Base-by-base conservation (phyloP, 2,888 invertebrate species). In the Ochropleura leucogaster region DNA sequence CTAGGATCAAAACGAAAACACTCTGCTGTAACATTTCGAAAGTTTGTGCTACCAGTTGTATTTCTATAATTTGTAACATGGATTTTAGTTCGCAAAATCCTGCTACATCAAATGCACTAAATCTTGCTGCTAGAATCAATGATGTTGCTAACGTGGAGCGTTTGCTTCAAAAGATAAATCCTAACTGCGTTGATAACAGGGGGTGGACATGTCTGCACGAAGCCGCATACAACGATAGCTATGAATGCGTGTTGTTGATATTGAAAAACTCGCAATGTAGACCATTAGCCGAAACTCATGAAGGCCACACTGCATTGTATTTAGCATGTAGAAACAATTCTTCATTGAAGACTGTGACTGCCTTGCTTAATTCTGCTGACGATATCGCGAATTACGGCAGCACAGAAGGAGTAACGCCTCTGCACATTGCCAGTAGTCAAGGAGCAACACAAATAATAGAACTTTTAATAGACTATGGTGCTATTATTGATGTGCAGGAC, bases 191-290 rank as follows among this genome's bases (percentile, higher is more conserved):
- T 10, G 97, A 97, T 84, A 96, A 97, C 77, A 92, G 97, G 87
- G 97, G 97, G 9, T 97, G 97, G 96, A 97, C 97, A 0, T 95
- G 96, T 72, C 90, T 97, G 3, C 97, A 97, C 68, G 97, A 97
- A 91, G 97, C 97, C 3, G 96, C 97, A 1, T 93, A 93, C 16
- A 90, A 89, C 59, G 95, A 96, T 79, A 94, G 94, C 75, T 94
- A 93, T 68, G 93, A 96, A 76, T 91, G 95, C 68, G 80, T 96
- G 49, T 65, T 89, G 72, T 78, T 94, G 7, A 95, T 96, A 77
- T 82, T 96, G 82, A 91, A 93, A 59, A 92, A 94, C 70, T 90
- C 90, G 14, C 89, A 89, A 63, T 94, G 94, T 71, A 88, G 95
- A 77, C 92, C 92, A 8, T 81, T 94, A 20, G 91, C 92, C 3